Conservation (phyloP, 2,888 invertebrate genomes). For the Limnephilus rhombicus region DNA sequence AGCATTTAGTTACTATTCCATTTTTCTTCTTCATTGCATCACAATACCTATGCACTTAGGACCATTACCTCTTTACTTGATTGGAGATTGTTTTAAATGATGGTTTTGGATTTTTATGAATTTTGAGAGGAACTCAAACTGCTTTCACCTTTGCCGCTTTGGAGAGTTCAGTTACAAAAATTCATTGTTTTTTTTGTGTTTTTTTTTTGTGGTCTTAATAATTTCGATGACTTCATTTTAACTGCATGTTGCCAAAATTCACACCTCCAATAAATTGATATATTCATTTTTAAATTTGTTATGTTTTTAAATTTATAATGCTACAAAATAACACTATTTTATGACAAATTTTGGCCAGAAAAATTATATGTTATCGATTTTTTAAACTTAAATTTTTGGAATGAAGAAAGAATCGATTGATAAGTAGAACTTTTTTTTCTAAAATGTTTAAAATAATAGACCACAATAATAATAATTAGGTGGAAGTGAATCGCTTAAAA, state of each 20-base stretch:
- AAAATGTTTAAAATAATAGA: neutral
- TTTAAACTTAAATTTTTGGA: neutral
- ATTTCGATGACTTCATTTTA: slow-evolving; percentile 46
- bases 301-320: slow-evolving; percentile 3
- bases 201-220: slow-evolving; percentile 36
- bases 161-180: neutral
- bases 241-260: slow-evolving; percentile 52
- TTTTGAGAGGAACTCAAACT: slow-evolving; percentile 29
- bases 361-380: slow-evolving; percentile 14
- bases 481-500: slow-evolving; percentile 53
- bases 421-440: neutral
- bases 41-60: slow-evolving; percentile 43
- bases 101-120: slow-evolving; percentile 46
- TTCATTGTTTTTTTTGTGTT: neutral
- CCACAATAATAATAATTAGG: slow-evolving; percentile 40
- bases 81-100: slow-evolving; percentile 40
- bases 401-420: neutral
- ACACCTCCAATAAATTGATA: neutral
- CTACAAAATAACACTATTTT: slow-evolving; percentile 33
- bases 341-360: slow-evolving; percentile 38
- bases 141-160: slow-evolving; percentile 46
- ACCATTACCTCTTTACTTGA: slow-evolving; percentile 51
- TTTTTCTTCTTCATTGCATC: slow-evolving; percentile 49
- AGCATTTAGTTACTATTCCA: slow-evolving; percentile 12
- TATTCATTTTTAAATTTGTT: neutral